These are phyloP conservation scores for Trichomycterus rosablanca DNA, from an alignment of 2,113 vertebrate species.

Conservation along the genomic window DNA sequence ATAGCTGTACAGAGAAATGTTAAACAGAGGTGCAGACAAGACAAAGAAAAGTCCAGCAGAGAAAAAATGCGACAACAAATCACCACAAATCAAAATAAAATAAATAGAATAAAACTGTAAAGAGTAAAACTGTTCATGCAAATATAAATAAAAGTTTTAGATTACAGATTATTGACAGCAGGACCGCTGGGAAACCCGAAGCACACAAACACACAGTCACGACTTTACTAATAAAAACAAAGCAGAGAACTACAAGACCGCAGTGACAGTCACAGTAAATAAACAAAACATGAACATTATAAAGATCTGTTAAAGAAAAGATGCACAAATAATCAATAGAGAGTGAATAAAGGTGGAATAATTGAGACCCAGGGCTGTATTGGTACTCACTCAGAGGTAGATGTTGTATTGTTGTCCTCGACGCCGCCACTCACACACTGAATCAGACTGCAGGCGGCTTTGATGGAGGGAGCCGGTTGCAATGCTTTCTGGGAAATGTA, in stretches of 20 bases:
- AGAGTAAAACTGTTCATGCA: no score
- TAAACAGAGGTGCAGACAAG: constrained; percentile 16
- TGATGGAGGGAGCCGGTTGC: constrained; percentile 33
- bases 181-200: no score
- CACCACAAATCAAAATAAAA: neutral
- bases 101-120: neutral
- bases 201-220: no score
- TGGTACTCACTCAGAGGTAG: constrained; percentile 38
- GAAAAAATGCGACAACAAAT: neutral
- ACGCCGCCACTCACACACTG: constrained; percentile 55
- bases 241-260: no score
- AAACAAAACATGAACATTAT: no score
- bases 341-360: constrained; percentile 17
- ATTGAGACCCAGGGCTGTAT: neutral
- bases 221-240: no score
- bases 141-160: no score
- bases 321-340: neutral
- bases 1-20: neutral
- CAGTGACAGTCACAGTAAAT: no score
- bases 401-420: constrained; percentile 56
- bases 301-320: neutral
- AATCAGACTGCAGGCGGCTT: constrained; percentile 53
- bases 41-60: constrained; percentile 38
- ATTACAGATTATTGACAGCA: no score
- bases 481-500: constrained; percentile 58